Base-by-base conservation (phyloP, 1,140 invertebrate species). In the Danaus plexippus region DNA sequence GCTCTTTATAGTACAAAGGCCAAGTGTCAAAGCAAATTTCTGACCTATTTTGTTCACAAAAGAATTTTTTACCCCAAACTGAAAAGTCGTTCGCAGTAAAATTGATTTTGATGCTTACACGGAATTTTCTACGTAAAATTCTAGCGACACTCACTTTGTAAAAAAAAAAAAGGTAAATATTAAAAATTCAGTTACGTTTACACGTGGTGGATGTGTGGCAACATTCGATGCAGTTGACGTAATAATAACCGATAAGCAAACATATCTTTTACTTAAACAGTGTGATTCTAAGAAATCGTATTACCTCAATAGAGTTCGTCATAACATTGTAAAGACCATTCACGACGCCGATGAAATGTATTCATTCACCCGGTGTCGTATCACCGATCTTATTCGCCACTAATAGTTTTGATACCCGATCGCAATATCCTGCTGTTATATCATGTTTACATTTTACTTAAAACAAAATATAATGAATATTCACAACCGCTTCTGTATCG, bases 351-450 rank as follows among this genome's bases (percentile, higher is more conserved):
- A 42, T 42, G 22, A 32, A 3, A 32, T 32, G 42, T 51, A 52
- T 52, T 51, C 47, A 51, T 51, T 43, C 56, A 51, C 55, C 43
- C 56, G 58, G 69, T 61, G 59, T 75, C 70, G 57, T 56, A 47
- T 77, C 66, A 61, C 57, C 56, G 66, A 65, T 62, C 66, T 73
- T 71, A 72, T 75, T 79, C 65, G 69, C 61, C 56, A 61, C 62
- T 65, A 71, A 80, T 80, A 80, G 73, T 82, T 80, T 70, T 80
- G 77, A 77, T 75, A 83, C 66, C 55, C 59, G 78, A 83, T 66
- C 78, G 71, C 75, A 66, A 80, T 78, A 78, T 83, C 80, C 80
- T 78, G 77, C 57, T 64, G 64, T 67, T 69, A 74, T 75, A 82
- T 75, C 69, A 69, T 80, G 77, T 83, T 79, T 73, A 72, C 68